Percentiles rank a stretch among this genome's conserved stretches.
Evolutionary conservation across 2,888 invertebrate genomes (phyloP).

Genomic region (Chloromyia formosa): DNA sequence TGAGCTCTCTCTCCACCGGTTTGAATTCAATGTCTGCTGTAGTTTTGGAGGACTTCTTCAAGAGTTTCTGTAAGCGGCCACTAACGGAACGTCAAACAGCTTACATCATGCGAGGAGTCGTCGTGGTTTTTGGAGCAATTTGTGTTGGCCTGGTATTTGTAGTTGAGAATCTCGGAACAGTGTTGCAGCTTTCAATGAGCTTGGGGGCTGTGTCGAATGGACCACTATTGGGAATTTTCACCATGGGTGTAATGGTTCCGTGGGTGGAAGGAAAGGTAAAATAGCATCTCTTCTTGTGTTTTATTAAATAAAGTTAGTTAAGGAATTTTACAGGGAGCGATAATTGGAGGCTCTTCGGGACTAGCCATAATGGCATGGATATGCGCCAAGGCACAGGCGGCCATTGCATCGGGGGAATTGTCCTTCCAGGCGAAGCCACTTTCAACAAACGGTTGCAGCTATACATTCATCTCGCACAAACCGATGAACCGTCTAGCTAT

Average conservation of each 20-base stretch:
- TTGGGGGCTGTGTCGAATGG: slow-evolving; percentile 73
- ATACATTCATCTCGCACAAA: slow-evolving; percentile 64
- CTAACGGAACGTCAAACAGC: slow-evolving; percentile 69
- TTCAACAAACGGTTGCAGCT: slow-evolving; percentile 66
- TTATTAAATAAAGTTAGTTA: too few species aligned
- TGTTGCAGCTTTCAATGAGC: slow-evolving; percentile 74
- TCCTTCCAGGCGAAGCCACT: slow-evolving; percentile 66
- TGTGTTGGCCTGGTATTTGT: slow-evolving; percentile 72
- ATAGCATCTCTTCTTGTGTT: background rate
- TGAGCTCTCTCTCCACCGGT: slow-evolving; percentile 83
- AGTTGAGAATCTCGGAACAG: slow-evolving; percentile 74
- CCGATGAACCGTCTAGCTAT: slow-evolving; percentile 56
- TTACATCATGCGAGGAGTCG: slow-evolving; percentile 72
- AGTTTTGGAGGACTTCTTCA: slow-evolving; percentile 76
- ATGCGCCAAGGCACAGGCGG: slow-evolving; percentile 67
- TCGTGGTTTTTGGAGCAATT: slow-evolving; percentile 70
- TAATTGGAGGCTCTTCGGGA: slow-evolving; percentile 67
- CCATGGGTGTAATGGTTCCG: slow-evolving; percentile 74
- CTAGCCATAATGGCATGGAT: slow-evolving; percentile 68
- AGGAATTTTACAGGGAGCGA: slow-evolving; percentile 66
- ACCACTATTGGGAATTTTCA: slow-evolving; percentile 74
- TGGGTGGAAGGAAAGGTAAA: slow-evolving; percentile 71
- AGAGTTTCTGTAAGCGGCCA: slow-evolving; percentile 66
- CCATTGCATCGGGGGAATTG: slow-evolving; percentile 65
- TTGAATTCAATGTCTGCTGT: slow-evolving; percentile 81